These are phyloP conservation scores for Sebastes fasciatus DNA, from an alignment of 2,113 vertebrate species.

Conservation along the genomic window DNA sequence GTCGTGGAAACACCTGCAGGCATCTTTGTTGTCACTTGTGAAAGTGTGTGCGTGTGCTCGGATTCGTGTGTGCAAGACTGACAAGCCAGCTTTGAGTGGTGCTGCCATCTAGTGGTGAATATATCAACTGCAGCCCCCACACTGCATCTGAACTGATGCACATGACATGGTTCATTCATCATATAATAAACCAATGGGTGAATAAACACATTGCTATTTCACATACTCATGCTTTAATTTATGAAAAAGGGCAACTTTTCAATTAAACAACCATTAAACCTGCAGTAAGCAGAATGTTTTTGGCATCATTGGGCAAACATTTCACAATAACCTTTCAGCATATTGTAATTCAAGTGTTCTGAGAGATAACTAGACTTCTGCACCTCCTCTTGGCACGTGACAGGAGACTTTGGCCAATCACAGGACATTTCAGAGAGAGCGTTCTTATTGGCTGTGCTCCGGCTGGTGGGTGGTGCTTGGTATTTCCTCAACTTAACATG, in stretches of 20 bases:
- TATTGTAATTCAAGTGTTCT: no score
- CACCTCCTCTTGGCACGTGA: no score
- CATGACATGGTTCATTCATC: conserved; percentile 39
- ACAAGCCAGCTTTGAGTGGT: conserved; percentile 48
- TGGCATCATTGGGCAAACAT: no score
- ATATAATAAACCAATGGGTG: neutral
- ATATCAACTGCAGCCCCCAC: neutral
- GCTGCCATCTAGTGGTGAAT: conserved; percentile 78
- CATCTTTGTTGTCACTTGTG: conserved; percentile 54
- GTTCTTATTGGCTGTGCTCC: no score
- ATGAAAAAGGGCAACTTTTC: neutral
- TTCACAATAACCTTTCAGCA: no score
- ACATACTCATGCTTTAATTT: conserved; percentile 4
- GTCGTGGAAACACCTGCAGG: conserved; percentile 63
- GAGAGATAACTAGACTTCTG: no score
- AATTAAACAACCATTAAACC: neutral
- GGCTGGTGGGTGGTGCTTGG: no score
- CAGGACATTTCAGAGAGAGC: no score
- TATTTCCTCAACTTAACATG: no score
- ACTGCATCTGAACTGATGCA: neutral
- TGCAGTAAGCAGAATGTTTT: no score
- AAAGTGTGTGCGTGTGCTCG: conserved; percentile 38
- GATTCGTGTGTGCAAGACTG: conserved; percentile 12
- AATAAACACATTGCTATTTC: conserved; percentile 27
- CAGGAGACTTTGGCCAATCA: no score